Evolutionary conservation across 2,888 invertebrate species (phyloP).

Genomic region (Chrysotoxum bicinctum): DNA sequence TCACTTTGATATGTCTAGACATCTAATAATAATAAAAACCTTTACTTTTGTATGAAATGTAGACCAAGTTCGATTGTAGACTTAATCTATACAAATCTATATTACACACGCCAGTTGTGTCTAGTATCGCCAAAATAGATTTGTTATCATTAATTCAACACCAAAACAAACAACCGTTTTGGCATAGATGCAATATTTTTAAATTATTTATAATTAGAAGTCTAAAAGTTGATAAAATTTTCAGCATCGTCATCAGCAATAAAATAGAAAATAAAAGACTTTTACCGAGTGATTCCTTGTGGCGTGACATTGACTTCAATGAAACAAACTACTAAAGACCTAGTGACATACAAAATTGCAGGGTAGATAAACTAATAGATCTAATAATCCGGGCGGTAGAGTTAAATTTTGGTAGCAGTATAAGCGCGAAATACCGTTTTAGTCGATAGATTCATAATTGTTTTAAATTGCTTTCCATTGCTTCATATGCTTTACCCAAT

Average conservation of each 20-base stretch:
- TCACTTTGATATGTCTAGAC: neutral
- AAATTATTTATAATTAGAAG: neutral
- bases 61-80: neutral
- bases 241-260: constrained; percentile 24
- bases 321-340: neutral
- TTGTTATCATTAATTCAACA: constrained; percentile 37
- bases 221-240: neutral
- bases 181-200: constrained; percentile 10
- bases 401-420: neutral
- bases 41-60: neutral
- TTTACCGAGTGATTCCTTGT: neutral
- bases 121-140: constrained; percentile 20
- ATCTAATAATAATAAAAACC: neutral
- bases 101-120: neutral
- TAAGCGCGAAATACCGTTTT: neutral
- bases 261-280: neutral
- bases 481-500: too few relatives aligned
- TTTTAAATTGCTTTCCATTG: too few relatives aligned
- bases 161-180: constrained; percentile 14
- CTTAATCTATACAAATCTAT: neutral
- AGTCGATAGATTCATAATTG: neutral
- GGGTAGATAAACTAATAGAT: neutral
- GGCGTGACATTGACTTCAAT: constrained; percentile 1
- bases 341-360: neutral
- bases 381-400: neutral